Conservation (phyloP, 1,140 invertebrate species). For the Lycorma delicatula region DNA sequence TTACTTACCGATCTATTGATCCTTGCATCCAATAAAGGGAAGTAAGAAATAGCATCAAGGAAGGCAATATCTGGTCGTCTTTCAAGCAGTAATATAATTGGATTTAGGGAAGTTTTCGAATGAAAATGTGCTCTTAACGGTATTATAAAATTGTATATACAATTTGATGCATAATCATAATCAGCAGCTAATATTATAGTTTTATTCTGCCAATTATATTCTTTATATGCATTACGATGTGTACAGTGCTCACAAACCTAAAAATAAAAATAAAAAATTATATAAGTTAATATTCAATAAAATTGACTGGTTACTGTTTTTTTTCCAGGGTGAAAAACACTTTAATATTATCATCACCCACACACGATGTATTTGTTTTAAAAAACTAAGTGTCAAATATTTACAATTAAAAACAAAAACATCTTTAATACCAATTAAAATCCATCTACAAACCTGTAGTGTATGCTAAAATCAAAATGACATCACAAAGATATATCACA, state of each 20-base stretch:
- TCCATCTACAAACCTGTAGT: no score
- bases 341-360: no score
- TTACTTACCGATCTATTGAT: slow-evolving; percentile 93
- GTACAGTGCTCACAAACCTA: slow-evolving; percentile 90
- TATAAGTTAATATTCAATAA: no score
- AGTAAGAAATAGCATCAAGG: slow-evolving; percentile 91
- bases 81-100: slow-evolving; percentile 90
- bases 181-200: slow-evolving; percentile 95
- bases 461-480: no score
- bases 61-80: slow-evolving; percentile 85
- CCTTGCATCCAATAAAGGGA: slow-evolving; percentile 96
- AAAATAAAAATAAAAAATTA: slow-evolving; percentile 19
- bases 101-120: slow-evolving; percentile 88
- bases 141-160: slow-evolving; percentile 98
- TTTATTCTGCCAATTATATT: slow-evolving; percentile 97
- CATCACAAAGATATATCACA: no score
- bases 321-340: no score
- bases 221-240: slow-evolving; percentile 84
- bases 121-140: slow-evolving; percentile 92
- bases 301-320: no score
- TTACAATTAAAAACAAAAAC: no score
- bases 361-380: no score
- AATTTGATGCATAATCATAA: slow-evolving; percentile 95
- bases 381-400: no score
- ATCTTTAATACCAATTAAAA: no score